A percentile compares a stretch with the other conserved stretches of the same genome.
These are phyloP conservation scores for Bos javanicus DNA, from an alignment of 2,113 vertebrate genomes.

Conservation along the genomic window DNA sequence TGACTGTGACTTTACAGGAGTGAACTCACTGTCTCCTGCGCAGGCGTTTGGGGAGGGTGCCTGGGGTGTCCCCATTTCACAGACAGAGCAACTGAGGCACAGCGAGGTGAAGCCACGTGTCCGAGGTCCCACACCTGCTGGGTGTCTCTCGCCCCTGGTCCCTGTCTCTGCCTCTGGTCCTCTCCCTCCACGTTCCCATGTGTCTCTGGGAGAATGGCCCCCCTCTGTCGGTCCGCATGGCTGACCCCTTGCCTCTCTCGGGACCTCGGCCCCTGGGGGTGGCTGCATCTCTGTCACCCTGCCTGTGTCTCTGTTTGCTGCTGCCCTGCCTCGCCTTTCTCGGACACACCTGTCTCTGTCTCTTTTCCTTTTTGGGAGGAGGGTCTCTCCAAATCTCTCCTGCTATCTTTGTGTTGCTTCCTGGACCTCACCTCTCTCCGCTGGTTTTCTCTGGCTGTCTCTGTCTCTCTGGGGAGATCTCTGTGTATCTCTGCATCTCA, in stretches of 20 bases:
- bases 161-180: not conserved
- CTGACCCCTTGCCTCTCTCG: not conserved
- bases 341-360: not conserved
- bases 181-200: not conserved
- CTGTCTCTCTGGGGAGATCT: not conserved
- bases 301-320: not conserved
- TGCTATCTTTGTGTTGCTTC: not conserved
- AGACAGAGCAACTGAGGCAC: not conserved
- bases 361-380: not conserved
- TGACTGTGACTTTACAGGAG: not conserved
- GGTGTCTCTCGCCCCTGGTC: not conserved
- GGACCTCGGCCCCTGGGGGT: not conserved
- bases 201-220: not conserved
- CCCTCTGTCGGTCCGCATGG: rapidly evolving
- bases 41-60: rapidly evolving
- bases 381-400: no score
- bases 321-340: not conserved
- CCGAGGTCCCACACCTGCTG: rapidly evolving
- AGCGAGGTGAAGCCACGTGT: rapidly evolving
- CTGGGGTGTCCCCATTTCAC: not conserved
- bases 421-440: not conserved
- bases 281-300: not conserved
- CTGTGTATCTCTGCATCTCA: not conserved
- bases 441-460: no score
- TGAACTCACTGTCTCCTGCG: not conserved